phyloP scores from a whole-genome alignment of 2,888 invertebrate species.

The Hydropsyche betteni region DNA sequence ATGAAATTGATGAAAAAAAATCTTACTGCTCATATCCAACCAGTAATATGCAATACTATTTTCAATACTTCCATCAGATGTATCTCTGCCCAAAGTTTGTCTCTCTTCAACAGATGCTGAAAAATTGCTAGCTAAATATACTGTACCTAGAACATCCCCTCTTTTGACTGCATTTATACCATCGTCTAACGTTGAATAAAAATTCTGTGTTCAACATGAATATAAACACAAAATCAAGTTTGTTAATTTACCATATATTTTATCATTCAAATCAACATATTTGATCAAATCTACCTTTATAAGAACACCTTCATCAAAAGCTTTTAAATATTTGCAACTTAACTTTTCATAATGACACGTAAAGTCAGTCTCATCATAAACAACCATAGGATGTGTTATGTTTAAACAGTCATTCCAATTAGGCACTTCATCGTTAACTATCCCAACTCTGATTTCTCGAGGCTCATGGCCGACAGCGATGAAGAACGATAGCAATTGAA shows the following conservation, averaged over 20 bases:
- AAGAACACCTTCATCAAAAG: conserved; percentile 68
- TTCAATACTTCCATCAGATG: conserved; percentile 64
- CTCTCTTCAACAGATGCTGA: conserved; percentile 70
- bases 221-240: background rate
- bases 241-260: too few species aligned
- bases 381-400: conserved; percentile 58
- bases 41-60: conserved; percentile 74
- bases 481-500: conserved; percentile 83
- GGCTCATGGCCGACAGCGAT: conserved; percentile 82
- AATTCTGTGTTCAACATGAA: conserved; percentile 56
- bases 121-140: conserved; percentile 78
- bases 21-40: conserved; percentile 80
- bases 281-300: conserved; percentile 57
- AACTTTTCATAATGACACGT: conserved; percentile 67
- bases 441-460: conserved; percentile 73
- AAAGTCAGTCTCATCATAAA: conserved; percentile 55
- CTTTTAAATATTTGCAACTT: conserved; percentile 70
- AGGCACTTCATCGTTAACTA: conserved; percentile 81
- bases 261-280: background rate
- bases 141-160: conserved; percentile 70
- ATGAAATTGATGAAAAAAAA: background rate
- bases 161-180: conserved; percentile 66
- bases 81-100: conserved; percentile 68
- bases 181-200: conserved; percentile 64
- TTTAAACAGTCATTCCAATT: conserved; percentile 60